A percentile compares a stretch with the other conserved stretches of the same genome.
Evolutionary conservation across 1,140 invertebrate species (phyloP).

Genomic region (Sycobia sp.): DNA sequence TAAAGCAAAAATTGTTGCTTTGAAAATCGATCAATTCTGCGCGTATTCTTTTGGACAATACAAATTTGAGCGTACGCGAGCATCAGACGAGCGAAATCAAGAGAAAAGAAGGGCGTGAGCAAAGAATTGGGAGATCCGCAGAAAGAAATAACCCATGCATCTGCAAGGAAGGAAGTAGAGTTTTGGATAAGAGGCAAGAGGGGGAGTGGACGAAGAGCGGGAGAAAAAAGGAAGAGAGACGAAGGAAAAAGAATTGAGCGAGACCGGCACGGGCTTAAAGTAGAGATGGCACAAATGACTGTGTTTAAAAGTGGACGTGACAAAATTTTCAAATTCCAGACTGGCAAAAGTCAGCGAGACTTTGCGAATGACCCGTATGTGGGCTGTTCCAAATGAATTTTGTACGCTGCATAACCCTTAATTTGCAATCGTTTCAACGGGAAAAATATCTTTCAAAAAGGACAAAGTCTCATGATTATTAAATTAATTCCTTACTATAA

Average conservation of each 20-base stretch:
- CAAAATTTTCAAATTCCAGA: slow-evolving; percentile 60
- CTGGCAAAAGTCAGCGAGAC: slow-evolving; percentile 28
- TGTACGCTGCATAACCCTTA: too few species aligned
- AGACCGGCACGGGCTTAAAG: slow-evolving; percentile 45
- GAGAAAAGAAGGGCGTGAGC: slow-evolving; percentile 37
- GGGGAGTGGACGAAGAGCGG: slow-evolving; percentile 22
- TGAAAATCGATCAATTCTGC: too few species aligned
- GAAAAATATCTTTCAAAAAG: too few species aligned
- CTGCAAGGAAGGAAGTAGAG: slow-evolving; percentile 19
- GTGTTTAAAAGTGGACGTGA: slow-evolving; percentile 63
- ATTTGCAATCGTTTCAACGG: too few species aligned
- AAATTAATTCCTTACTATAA: too few species aligned
- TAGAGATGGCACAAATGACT: slow-evolving; percentile 59
- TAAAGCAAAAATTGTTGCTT: too few species aligned
- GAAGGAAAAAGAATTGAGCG: slow-evolving; percentile 43
- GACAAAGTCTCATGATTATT: too few species aligned
- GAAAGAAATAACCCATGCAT: slow-evolving; percentile 26
- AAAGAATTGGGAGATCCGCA: slow-evolving; percentile 25
- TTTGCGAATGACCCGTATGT: slow-evolving; percentile 27
- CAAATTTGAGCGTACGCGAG: background rate
- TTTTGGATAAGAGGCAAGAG: slow-evolving; percentile 1
- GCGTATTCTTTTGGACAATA: background rate
- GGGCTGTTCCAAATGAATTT: slow-evolving; percentile 17
- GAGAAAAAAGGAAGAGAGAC: slow-evolving; percentile 21
- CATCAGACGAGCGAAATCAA: slow-evolving; percentile 9